Conservation (phyloP, 2,113 vertebrate species). For the Microtus oregoni region DNA sequence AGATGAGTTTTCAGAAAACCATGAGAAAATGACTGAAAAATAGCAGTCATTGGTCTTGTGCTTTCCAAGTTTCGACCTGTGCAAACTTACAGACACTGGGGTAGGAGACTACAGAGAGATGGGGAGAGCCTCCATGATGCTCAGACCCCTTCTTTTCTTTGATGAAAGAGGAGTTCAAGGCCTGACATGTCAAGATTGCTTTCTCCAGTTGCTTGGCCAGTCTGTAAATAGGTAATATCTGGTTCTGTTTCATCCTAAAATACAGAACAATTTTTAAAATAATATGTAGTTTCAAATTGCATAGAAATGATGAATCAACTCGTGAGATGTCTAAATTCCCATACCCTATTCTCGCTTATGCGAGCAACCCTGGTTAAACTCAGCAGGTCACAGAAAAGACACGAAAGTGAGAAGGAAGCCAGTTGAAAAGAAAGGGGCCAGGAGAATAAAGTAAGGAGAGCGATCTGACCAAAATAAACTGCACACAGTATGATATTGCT, state of each 20-base stretch:
- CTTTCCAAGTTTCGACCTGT: too few relatives aligned
- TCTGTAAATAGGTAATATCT: neutral
- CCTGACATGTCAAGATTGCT: neutral
- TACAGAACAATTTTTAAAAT: neutral
- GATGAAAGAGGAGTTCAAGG: neutral
- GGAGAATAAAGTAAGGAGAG: neutral
- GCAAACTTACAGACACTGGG: neutral
- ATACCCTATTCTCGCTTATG: neutral
- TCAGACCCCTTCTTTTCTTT: neutral
- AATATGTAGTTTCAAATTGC: too few relatives aligned
- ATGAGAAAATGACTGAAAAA: neutral
- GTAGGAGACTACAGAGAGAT: fast-evolving
- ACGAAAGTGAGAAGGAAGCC: neutral
- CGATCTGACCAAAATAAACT: neutral
- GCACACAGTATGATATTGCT: neutral
- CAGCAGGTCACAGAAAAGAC: neutral
- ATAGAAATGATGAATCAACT: neutral
- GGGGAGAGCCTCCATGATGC: too few relatives aligned
- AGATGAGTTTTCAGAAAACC: neutral
- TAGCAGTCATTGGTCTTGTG: fast-evolving
- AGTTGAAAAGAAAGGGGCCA: neutral
- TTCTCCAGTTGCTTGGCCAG: neutral
- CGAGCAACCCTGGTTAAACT: neutral
- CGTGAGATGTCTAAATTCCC: neutral
- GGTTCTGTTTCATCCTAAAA: neutral